Percentiles rank a stretch among this genome's conserved stretches.
These are phyloP conservation scores for Adoxophyes honmai DNA, from an alignment of 1,140 invertebrate genomes.

Conservation along the genomic window DNA sequence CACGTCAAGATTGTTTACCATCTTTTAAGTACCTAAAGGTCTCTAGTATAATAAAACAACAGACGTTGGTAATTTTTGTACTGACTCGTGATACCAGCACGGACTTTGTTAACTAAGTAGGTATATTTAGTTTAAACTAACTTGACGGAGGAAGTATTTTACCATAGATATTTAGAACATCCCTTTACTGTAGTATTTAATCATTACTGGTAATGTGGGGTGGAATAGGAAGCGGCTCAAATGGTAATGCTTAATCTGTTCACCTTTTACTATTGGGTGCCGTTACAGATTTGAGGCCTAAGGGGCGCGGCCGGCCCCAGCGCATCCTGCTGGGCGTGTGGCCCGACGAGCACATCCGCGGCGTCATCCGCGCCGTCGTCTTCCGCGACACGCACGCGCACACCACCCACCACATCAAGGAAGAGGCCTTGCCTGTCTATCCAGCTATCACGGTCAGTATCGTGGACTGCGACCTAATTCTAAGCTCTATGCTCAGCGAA, in stretches of 20 bases:
- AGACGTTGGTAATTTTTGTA: too few species aligned
- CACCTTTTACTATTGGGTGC: conserved; percentile 69
- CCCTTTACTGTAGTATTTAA: too few species aligned
- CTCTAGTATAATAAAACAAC: too few species aligned
- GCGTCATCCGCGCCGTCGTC: conserved; percentile 93
- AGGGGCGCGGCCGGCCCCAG: conserved; percentile 92
- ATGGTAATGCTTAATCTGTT: conserved; percentile 42
- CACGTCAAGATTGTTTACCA: too few species aligned
- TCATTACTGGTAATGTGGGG: not conserved
- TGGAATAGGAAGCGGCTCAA: not conserved
- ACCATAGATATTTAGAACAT: too few species aligned
- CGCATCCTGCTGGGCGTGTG: conserved; percentile 92
- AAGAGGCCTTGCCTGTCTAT: conserved; percentile 66
- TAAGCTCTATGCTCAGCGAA: not conserved
- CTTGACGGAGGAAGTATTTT: too few species aligned
- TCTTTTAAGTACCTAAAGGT: too few species aligned
- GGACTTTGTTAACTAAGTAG: too few species aligned
- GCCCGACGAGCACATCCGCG: conserved; percentile 94
- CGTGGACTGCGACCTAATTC: conserved; percentile 18
- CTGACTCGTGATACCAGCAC: too few species aligned
- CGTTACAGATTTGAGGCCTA: conserved; percentile 89
- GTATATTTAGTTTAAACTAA: too few species aligned
- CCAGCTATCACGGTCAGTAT: conserved; percentile 73
- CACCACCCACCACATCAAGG: conserved; percentile 78
- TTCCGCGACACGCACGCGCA: conserved; percentile 89